Percentiles rank a stretch among this genome's conserved stretches.
phyloP scores from a whole-genome alignment of 2,888 invertebrate species.

The Chironomus tentans region DNA sequence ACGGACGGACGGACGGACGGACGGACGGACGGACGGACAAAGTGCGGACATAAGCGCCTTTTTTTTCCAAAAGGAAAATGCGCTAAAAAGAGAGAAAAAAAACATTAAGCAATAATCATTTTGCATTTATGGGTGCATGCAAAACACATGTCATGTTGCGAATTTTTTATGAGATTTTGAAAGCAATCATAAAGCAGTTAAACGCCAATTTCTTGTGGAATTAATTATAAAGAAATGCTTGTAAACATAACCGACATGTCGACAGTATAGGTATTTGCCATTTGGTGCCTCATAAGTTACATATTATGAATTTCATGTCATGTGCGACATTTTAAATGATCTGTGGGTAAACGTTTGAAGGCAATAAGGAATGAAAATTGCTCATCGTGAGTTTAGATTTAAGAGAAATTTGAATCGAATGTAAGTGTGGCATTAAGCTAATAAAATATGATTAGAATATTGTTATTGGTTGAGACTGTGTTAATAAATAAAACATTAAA shows the following conservation, averaged over 20 bases:
- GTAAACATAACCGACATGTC: not conserved
- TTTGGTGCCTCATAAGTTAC: not conserved
- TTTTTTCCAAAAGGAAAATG: too few species aligned
- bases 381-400: too few species aligned
- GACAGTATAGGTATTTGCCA: not conserved
- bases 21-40: too few species aligned
- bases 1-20: too few species aligned
- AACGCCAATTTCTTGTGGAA: not conserved
- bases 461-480: too few species aligned
- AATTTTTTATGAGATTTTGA: not conserved
- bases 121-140: not conserved
- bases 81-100: not conserved
- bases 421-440: too few species aligned
- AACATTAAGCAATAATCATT: not conserved
- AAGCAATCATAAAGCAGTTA: not conserved
- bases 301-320: not conserved
- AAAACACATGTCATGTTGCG: not conserved
- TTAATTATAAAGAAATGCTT: not conserved
- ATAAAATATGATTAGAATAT: too few species aligned
- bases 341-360: too few species aligned
- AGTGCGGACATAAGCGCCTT: too few species aligned
- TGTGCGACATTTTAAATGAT: not conserved
- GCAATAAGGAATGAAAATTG: too few species aligned
- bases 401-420: too few species aligned
- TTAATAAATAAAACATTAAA: too few species aligned